Evolutionary conservation across 2,113 vertebrate genomes (phyloP).

Genomic region (Prunella fulvescens): DNA sequence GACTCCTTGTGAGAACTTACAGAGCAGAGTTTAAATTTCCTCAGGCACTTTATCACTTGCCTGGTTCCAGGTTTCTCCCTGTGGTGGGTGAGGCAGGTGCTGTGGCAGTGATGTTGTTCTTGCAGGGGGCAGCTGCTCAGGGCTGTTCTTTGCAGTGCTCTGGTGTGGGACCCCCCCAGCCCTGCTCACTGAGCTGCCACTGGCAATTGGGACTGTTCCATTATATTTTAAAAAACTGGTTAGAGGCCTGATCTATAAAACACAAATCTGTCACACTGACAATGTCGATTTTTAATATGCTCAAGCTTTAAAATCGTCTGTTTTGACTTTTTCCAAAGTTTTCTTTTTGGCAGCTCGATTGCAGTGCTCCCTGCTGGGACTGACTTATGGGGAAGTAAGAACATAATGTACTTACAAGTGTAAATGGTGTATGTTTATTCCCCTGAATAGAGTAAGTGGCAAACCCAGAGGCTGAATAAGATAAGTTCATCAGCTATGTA

Average conservation of each 20-base stretch:
- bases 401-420: slow-evolving; percentile 14
- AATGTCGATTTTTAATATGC: background rate
- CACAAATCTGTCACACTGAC: background rate
- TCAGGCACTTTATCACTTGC: fast-evolving
- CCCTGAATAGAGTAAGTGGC: background rate
- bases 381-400: background rate
- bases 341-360: slow-evolving; percentile 31
- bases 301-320: background rate
- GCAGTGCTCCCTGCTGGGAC: background rate
- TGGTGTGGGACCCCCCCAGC: background rate
- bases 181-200: background rate
- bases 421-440: slow-evolving; percentile 43
- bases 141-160: background rate
- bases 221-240: background rate
- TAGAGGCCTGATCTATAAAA: slow-evolving; percentile 12
- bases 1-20: background rate
- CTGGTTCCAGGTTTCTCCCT: background rate
- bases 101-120: background rate
- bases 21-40: background rate
- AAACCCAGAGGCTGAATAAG: background rate
- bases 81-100: fast-evolving
- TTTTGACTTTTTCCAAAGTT: slow-evolving; percentile 33
- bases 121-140: background rate
- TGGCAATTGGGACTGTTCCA: background rate
- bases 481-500: background rate